Conservation (phyloP, 35 echinoderm and acorn worm species). For the Lytechinus variegatus region DNA sequence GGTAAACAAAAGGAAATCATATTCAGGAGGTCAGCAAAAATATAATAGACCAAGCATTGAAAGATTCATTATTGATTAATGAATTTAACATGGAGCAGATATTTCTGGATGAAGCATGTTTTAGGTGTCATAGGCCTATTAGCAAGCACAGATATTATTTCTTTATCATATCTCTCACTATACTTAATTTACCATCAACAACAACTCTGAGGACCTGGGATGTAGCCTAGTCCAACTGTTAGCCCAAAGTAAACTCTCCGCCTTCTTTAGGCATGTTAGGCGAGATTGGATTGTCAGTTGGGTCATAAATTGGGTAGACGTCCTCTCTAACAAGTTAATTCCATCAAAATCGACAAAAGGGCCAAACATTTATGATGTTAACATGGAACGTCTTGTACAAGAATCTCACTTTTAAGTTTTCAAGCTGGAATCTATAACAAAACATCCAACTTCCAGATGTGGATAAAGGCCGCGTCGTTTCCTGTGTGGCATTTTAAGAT, state of each 20-base stretch:
- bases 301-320: not conserved
- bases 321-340: not conserved
- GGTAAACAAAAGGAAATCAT: too few species aligned
- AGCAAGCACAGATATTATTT: too few species aligned
- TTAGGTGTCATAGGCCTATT: too few species aligned
- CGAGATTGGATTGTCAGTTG: not conserved
- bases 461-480: not conserved
- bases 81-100: too few species aligned
- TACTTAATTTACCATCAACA: not conserved
- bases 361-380: conserved; percentile 7
- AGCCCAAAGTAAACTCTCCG: not conserved
- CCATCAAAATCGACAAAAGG: not conserved
- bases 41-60: too few species aligned
- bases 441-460: not conserved
- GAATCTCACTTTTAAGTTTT: not conserved
- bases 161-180: too few species aligned
- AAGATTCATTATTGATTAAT: too few species aligned
- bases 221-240: not conserved
- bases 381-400: not conserved
- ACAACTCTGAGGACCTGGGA: not conserved
- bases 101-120: too few species aligned
- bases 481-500: not conserved
- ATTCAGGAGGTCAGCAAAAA: too few species aligned
- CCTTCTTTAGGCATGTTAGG: not conserved
- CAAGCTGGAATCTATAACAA: not conserved